Evolutionary conservation across 2,888 invertebrate species (phyloP), one percentile per base, ranked within the genome.

Genomic region (Xylota sylvarum): DNA sequence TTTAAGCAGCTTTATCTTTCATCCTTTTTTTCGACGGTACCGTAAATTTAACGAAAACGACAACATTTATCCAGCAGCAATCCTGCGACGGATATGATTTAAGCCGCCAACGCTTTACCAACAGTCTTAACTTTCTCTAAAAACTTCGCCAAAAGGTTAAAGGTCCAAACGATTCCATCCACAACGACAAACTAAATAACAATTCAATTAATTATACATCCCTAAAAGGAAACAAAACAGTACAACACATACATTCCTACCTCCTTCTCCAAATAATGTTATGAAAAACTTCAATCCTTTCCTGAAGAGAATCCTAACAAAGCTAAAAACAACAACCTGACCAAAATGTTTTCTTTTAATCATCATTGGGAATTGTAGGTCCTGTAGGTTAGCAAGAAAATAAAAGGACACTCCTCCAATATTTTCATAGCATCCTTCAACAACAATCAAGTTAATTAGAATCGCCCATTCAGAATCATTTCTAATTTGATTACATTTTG

Each of bases 341-440:
- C 27, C n/a, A 60, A 62, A 43, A 50, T 62, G 62, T 43, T 62
- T 62, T 62, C 62, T 43, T 27, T 14, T 43, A 62, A 62, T 62
- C 43, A 43, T 62, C 27, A 4, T 14, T 40, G 27, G 14, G 27
- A 17, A 62, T 9, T 43, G 27, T n/a, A n/a, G n/a, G n/a, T 43
- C 4, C 9, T 43, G 43, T 14, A 9, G 27, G 19, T 1, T 9
- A 35, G 10, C 5, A 9, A 4, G 40, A 37, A 60, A 23, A 23
- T 2, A 60, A 37, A 60, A 23, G 60, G 40, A 60, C 14, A n/a
- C 37, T 5, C 40, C 2, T 1, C 3, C 10, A 19, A 12, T 23
- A 60, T 40, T 50, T 50, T 50, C 6, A n/a, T 27, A 30, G 27
- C 9, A 50, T 14, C 40, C 43, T 14, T 43, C 5, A 14, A 43